A percentile compares a stretch with the other conserved stretches of the same genome.
Conservation (phyloP, 1,140 invertebrate genomes). For the Papilio machaon region DNA sequence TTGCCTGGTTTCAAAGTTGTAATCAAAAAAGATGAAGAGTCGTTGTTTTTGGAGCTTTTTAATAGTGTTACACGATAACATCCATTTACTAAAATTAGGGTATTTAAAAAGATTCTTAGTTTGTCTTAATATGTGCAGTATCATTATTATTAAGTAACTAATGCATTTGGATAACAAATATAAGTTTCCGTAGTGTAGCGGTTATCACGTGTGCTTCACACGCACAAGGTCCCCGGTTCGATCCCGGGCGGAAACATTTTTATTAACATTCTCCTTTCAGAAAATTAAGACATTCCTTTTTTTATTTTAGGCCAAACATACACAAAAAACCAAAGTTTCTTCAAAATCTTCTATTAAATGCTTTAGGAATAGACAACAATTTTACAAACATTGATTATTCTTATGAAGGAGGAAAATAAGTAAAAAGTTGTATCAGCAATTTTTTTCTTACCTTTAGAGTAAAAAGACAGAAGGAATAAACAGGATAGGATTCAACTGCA, state of each 20-base stretch:
- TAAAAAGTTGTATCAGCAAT: neutral
- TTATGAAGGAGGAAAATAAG: neutral
- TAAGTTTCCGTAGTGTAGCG: slow-evolving; percentile 31
- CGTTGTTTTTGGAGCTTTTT: neutral
- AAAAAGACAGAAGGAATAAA: neutral
- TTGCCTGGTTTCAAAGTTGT: neutral
- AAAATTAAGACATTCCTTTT: too few species aligned
- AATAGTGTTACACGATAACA: neutral
- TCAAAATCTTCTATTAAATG: too few species aligned
- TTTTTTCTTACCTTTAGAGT: neutral
- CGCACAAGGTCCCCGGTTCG: slow-evolving; percentile 32
- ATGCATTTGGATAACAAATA: neutral
- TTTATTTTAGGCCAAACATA: too few species aligned
- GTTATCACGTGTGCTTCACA: slow-evolving; percentile 33
- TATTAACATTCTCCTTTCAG: neutral
- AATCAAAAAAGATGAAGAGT: neutral
- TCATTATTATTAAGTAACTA: neutral
- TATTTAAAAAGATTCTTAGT: neutral
- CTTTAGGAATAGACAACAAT: too few species aligned
- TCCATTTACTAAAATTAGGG: neutral
- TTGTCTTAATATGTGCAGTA: too few species aligned
- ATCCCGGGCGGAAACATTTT: slow-evolving; percentile 34
- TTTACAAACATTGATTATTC: neutral
- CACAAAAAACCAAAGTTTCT: too few species aligned
- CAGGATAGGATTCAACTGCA: neutral